Evolutionary conservation across 2,888 invertebrate species (phyloP).

Genomic region (Leptopterna dolabrata): DNA sequence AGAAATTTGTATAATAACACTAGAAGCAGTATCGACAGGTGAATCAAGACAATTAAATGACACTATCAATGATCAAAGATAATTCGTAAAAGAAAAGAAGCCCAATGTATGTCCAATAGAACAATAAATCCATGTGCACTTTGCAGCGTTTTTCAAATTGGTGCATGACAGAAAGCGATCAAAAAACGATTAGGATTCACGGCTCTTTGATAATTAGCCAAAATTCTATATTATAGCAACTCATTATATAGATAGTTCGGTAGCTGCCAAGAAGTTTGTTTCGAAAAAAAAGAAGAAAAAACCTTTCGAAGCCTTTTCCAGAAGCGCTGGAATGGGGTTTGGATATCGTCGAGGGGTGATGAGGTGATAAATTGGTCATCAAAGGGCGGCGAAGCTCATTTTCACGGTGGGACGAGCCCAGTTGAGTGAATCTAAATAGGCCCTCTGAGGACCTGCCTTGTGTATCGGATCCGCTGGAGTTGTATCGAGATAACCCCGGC

Average conservation of each 20-base stretch:
- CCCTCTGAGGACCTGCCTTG: background rate
- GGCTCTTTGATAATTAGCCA: no score
- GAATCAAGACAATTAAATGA: no score
- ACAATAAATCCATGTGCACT: no score
- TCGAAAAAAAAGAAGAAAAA: background rate
- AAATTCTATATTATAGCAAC: no score
- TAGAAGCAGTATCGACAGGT: no score
- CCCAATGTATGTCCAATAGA: no score
- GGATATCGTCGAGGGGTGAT: background rate
- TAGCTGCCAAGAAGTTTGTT: background rate
- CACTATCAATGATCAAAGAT: no score
- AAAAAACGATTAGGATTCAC: no score
- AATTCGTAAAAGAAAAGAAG: no score
- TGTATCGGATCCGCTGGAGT: background rate
- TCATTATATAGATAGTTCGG: background rate
- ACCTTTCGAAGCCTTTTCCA: background rate
- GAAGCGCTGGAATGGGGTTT: background rate
- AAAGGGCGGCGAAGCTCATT: background rate
- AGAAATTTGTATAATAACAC: no score
- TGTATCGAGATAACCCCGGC: background rate
- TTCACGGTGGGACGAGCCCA: background rate
- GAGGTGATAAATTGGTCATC: background rate
- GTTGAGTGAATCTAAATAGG: background rate
- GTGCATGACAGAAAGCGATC: no score
- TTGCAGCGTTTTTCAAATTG: no score